Evolutionary conservation across 2,797 vertebrate genomes (phyloP), one percentile per base, ranked within the genome.

Genomic region (Onychomys torridus): DNA sequence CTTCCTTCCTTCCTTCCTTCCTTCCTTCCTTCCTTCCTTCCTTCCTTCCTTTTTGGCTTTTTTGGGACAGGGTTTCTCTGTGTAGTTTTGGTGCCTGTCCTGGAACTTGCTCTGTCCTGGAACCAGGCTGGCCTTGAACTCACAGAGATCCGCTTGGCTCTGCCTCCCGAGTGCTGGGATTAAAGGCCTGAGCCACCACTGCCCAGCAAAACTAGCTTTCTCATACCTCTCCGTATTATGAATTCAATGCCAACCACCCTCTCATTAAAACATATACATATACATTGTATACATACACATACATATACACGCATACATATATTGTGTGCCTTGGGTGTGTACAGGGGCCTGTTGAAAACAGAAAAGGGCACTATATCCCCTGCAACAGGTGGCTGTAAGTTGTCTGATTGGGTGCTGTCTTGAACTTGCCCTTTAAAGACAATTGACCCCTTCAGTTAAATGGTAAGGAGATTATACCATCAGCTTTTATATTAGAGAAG

Each of bases 381-480:
- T 71, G 34, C 7, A 71, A 29, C 10, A 13, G 5, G 23, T 55
- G 3, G 7, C 14, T 6, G 27, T 55, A 13, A 9, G 34, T 2
- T 25, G 25, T n/a, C 4, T 14, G 19, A 61, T n/a, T 46, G 71
- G 7, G 19, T 46, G 13, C 19, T 46, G 6, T 43, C 73, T 40
- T 6, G 1, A 12, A 40, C 85, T 93, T 17, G 91, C n/a, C 85
- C 4, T 86, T 61, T 14, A 65, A 81, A 95, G 86, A 71, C 21
- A 79, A 59, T 3, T 84, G 81, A 34, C 67, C 92, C 92, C 23
- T 94, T 92, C 65, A 81, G 12, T 9, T 92, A 76, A 91, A 89
- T 79, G 43, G 4, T 78, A 55, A 89, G 37, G 34, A 55, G 6
- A 34, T 93, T 88, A 78, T 81, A 57, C 6, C 76, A 43, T 25